Evolutionary conservation across 2,797 vertebrate species (phyloP), one percentile per base, ranked within the genome.

Genomic region (Coranthus polyacanthus): DNA sequence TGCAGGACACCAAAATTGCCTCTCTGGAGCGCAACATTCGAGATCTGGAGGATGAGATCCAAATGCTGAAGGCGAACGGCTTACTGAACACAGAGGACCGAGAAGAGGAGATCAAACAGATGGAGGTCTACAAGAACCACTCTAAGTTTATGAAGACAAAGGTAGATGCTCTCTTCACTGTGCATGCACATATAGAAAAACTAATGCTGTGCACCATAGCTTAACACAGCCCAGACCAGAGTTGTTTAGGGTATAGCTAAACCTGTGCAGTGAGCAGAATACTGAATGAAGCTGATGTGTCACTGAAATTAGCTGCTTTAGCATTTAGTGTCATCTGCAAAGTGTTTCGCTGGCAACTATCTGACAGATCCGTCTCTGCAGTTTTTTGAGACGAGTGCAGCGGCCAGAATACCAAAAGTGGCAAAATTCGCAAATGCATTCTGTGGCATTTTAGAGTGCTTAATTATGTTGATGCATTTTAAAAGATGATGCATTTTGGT

Each of bases 121-220:
- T 98, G 91, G 97, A 98, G 92, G 96, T 98, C 93, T 98, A 98
- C 94, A 98, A 97, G 93, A 98, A 96, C 92, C 97, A 98, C 90
- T 97, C 97, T 44, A 98, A 98, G 94, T 98, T 98, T 87, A 98
- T 98, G 97, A 98, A 98, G 93, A 95, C 94, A 63, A 98, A 98
- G 96, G 97, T 98, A 95, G 70, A 73, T 32, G 56, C 47, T 2
- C 1, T 39, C 43, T 58, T 37, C 52, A 12, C 26, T 21, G 9
- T 77, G 67, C 69, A 75, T 70, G 50, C 18, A 20, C 44, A 22
- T n/a, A 55, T 2, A 50, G 17, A 79, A 47, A 63, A 20, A 26
- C 12, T 29, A 36, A 62, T 54, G 12, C 12, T 57, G 20, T 54
- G 10, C 68, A 63, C 57, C 49, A n/a, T 41, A 9, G 34, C n/a